phyloP scores from a whole-genome alignment of 2,888 invertebrate species.

The Meteorus colon region DNA sequence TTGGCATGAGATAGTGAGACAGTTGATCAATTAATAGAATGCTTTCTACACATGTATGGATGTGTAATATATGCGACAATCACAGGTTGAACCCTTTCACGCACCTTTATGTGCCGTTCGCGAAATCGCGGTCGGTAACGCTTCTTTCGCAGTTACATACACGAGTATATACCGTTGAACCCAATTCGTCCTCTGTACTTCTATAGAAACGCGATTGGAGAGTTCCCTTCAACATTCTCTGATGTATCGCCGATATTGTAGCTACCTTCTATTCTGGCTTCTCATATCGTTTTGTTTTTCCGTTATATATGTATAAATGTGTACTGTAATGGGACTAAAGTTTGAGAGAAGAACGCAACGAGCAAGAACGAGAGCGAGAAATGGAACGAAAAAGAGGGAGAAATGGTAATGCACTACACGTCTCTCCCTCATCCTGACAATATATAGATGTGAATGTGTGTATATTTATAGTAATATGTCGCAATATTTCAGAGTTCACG shows the following conservation, averaged over 20 bases:
- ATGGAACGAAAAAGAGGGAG: neutral
- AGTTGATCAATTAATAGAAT: neutral
- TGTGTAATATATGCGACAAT: neutral
- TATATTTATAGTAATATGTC: constrained; percentile 5
- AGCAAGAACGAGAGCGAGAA: constrained; percentile 6
- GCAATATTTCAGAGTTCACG: constrained; percentile 15
- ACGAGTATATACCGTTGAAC: constrained; percentile 56
- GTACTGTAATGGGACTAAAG: constrained; percentile 6
- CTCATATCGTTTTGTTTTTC: constrained; percentile 27
- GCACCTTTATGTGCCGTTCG: constrained; percentile 58
- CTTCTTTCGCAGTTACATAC: constrained; percentile 59
- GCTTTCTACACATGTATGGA: neutral
- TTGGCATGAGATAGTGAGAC: neutral
- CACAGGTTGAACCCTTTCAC: constrained; percentile 53
- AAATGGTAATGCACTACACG: neutral
- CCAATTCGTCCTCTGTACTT: constrained; percentile 55
- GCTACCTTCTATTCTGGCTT: constrained; percentile 65
- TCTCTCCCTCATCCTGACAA: constrained; percentile 5
- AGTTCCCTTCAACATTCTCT: constrained; percentile 62
- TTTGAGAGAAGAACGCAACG: constrained; percentile 27
- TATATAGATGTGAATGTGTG: neutral
- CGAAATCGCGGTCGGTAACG: constrained; percentile 68
- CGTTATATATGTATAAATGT: constrained; percentile 30
- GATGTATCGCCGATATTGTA: constrained; percentile 69
- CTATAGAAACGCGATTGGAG: constrained; percentile 61